phyloP scores from a whole-genome alignment of 2,888 invertebrate species.

The Augiades crinisus region DNA sequence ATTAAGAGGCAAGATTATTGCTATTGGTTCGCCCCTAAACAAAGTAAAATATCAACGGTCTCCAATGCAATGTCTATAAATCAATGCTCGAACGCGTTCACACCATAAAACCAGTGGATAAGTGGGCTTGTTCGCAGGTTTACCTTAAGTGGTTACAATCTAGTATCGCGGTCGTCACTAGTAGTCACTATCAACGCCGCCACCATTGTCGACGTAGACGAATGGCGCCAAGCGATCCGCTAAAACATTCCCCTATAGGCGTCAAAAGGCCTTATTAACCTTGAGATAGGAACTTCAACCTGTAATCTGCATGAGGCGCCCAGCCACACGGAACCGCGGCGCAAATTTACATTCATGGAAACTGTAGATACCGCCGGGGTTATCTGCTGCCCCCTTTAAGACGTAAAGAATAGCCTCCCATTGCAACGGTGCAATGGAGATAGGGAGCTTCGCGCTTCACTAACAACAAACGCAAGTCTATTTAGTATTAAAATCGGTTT shows the following conservation, averaged over 20 bases:
- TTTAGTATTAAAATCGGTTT: slow-evolving; percentile 33
- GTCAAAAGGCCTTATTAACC: slow-evolving; percentile 26
- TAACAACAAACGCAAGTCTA: slow-evolving; percentile 11
- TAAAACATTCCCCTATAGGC: slow-evolving; percentile 12
- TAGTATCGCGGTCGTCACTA: neutral
- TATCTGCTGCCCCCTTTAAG: slow-evolving; percentile 58
- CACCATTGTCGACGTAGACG: slow-evolving; percentile 13
- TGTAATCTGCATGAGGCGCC: slow-evolving; percentile 20
- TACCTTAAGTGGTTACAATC: too few species aligned
- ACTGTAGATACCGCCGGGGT: slow-evolving; percentile 50
- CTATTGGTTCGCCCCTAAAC: too few species aligned
- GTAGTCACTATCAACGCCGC: slow-evolving; percentile 8
- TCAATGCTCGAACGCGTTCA: slow-evolving; percentile 1
- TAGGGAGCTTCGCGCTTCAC: slow-evolving; percentile 16
- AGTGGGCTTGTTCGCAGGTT: too few species aligned
- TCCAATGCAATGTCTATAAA: too few species aligned
- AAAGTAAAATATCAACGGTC: too few species aligned
- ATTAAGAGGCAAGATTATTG: too few species aligned
- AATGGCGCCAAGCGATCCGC: slow-evolving; percentile 3
- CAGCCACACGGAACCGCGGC: slow-evolving; percentile 32
- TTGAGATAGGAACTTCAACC: slow-evolving; percentile 13
- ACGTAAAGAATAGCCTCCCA: slow-evolving; percentile 43
- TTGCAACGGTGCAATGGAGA: slow-evolving; percentile 43
- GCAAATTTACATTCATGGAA: slow-evolving; percentile 55
- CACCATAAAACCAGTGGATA: too few species aligned